Evolutionary conservation across 2,113 vertebrate genomes (phyloP), one percentile per base, ranked within the genome.

Genomic region (Antigone vipio): DNA sequence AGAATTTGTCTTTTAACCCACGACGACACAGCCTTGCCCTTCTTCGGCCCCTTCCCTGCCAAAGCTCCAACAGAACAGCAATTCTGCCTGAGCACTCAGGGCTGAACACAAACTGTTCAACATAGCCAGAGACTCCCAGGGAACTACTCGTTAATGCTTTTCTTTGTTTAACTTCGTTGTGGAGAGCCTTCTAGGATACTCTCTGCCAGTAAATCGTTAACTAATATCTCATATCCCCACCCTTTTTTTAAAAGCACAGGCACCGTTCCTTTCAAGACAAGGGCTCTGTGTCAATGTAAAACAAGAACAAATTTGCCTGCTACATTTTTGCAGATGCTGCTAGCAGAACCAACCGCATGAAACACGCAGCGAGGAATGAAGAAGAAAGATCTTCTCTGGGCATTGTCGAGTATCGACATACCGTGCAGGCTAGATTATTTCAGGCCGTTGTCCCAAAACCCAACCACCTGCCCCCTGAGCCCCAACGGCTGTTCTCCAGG

Each of bases 1-100:
- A 58, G 34, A 67, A 89, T 53, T 42, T 85, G 79, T 86, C 82
- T 88, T 92, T 96, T 93, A 97, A 58, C 42, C 49, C 45, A 34
- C 20, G 6, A 7, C 1, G 14, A 71, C 20, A 20, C 35, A 47
- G 60, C 32, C 35, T 34, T 44, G 35, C 22, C 81, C 56, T 64
- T 63, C 40, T 11, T 2, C 58, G n/a, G 64, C 35, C 35, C 53
- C 3, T 4, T 15, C 38, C 38, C 29, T 40, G 80, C 17, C 63
- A 16, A 53, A 19, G 58, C n/a, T 50, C 49, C 16, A 7, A 3
- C 14, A 22, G 45, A 24, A 45, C 32, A 12, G 29, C 32, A 11
- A 2, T 7, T 38, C n/a, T 14, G 30, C 52, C 64, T 5, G 38
- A 49, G 50, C 19, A 4, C 44, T 9, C 6, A 2, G 9, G 26